Evolutionary conservation across 2,888 invertebrate genomes (phyloP).

Genomic region (Molorchus minor): DNA sequence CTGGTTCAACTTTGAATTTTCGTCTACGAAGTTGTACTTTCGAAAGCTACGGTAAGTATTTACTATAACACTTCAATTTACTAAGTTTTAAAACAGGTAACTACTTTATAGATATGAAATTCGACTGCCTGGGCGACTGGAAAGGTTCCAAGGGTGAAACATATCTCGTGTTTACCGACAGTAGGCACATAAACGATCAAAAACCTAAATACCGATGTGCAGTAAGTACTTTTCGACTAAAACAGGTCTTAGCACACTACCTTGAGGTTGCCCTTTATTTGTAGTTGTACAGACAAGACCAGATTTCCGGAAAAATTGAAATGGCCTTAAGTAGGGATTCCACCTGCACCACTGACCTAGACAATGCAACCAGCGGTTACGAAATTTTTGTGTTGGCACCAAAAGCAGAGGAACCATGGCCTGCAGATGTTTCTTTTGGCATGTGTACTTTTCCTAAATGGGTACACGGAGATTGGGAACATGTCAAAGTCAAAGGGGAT

Average conservation of each 20-base stretch:
- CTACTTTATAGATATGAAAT: slow-evolving; percentile 64
- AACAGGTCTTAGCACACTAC: not conserved
- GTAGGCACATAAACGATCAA: slow-evolving; percentile 58
- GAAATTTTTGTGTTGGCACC: slow-evolving; percentile 67
- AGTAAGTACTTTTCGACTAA: slow-evolving; percentile 59
- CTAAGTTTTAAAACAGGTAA: slow-evolving; percentile 17
- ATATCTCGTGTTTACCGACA: slow-evolving; percentile 68
- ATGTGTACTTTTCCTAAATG: slow-evolving; percentile 68
- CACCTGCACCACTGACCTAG: slow-evolving; percentile 68
- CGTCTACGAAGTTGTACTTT: slow-evolving; percentile 68
- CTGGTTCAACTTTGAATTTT: slow-evolving; percentile 68
- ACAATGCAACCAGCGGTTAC: slow-evolving; percentile 67
- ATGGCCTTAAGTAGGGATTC: slow-evolving; percentile 73
- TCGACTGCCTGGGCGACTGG: slow-evolving; percentile 74
- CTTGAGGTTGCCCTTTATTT: slow-evolving; percentile 19
- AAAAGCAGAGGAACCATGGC: slow-evolving; percentile 58
- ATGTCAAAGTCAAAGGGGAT: slow-evolving; percentile 63
- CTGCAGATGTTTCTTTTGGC: slow-evolving; percentile 56
- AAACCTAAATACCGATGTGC: slow-evolving; percentile 70
- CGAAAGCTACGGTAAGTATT: slow-evolving; percentile 64
- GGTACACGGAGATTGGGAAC: slow-evolving; percentile 72
- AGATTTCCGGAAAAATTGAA: slow-evolving; percentile 65
- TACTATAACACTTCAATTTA: slow-evolving; percentile 4
- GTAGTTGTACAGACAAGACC: slow-evolving; percentile 49
- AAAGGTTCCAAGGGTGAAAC: slow-evolving; percentile 66